These are phyloP conservation scores for Heliocidaris erythrogramma DNA, from an alignment of 35 echinoderm and acorn worm species.

Conservation along the genomic window DNA sequence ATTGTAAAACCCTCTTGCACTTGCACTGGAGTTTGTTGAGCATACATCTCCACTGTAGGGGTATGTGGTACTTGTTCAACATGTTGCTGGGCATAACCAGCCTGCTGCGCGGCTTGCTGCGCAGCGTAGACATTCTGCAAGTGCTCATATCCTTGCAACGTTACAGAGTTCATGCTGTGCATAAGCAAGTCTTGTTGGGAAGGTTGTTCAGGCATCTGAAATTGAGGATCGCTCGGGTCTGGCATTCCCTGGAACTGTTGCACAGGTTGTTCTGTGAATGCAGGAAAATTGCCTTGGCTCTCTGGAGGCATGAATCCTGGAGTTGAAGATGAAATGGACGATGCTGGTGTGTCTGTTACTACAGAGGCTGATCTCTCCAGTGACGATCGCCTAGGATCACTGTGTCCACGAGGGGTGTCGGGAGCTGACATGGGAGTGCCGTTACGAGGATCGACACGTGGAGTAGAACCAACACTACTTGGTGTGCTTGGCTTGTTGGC, in stretches of 20 bases:
- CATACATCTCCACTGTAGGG: background rate
- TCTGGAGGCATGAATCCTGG: conserved; percentile 36
- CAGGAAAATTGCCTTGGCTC: conserved; percentile 22
- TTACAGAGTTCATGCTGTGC: conserved; percentile 2
- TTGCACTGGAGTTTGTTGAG: conserved; percentile 29
- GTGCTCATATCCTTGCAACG: conserved; percentile 12
- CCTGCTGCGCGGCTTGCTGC: background rate
- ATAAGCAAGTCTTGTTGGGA: background rate
- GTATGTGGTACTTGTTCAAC: background rate
- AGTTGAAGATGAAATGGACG: background rate
- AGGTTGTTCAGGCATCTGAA: conserved; percentile 24
- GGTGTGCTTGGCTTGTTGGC: conserved; percentile 78
- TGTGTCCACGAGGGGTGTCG: conserved; percentile 45
- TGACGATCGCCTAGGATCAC: conserved; percentile 53
- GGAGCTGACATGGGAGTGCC: conserved; percentile 32
- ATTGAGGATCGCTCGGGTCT: background rate
- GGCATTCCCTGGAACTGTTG: conserved; percentile 9
- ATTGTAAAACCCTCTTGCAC: background rate
- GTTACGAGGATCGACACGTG: conserved; percentile 74
- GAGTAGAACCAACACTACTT: conserved; percentile 70
- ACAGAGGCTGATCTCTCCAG: conserved; percentile 23
- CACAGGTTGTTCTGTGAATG: conserved; percentile 49
- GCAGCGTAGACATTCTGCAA: background rate
- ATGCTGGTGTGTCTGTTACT: background rate
- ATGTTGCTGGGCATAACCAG: background rate